A percentile compares a stretch with the other conserved stretches of the same genome.
phyloP scores from a whole-genome alignment of 2,797 vertebrate genomes.

The Odontamblyopus rebecca region DNA sequence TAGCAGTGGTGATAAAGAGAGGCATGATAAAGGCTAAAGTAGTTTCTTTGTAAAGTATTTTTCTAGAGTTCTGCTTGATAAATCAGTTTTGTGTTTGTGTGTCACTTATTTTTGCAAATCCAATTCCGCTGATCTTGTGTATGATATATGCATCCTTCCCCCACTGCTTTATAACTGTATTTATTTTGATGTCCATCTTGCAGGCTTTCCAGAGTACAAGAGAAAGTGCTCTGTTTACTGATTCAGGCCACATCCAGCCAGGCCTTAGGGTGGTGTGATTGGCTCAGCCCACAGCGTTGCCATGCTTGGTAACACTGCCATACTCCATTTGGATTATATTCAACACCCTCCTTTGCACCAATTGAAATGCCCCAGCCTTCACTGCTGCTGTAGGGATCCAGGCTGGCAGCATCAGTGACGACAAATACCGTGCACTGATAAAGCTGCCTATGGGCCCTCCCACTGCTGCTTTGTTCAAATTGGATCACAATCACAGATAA shows the following conservation, averaged over 20 bases:
- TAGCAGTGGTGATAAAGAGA: background rate
- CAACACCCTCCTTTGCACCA: conserved; percentile 31
- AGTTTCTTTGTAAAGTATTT: too few relatives aligned
- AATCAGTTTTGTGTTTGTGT: background rate
- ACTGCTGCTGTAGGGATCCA: conserved; percentile 21
- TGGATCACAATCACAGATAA: conserved; percentile 48
- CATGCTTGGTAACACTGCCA: conserved; percentile 49
- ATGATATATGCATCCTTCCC: conserved; percentile 4
- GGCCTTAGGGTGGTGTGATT: conserved; percentile 41
- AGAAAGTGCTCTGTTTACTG: conserved; percentile 53
- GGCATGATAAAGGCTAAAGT: background rate
- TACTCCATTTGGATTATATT: conserved; percentile 52
- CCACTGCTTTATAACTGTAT: conserved; percentile 42
- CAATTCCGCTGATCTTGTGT: background rate
- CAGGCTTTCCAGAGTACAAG: conserved; percentile 38
- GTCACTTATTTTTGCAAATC: conserved; percentile 6
- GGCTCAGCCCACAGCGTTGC: conserved; percentile 38
- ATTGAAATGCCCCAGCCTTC: conserved; percentile 49
- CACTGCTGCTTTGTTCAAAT: conserved; percentile 44
- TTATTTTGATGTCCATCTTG: conserved; percentile 37
- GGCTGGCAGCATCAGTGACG: conserved; percentile 23
- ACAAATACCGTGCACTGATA: conserved; percentile 41
- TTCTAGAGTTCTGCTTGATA: background rate
- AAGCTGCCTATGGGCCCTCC: conserved; percentile 24
- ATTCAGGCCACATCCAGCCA: conserved; percentile 41